These are phyloP conservation scores for Dryomyza anilis DNA, from an alignment of 2,888 invertebrate species.

Conservation along the genomic window DNA sequence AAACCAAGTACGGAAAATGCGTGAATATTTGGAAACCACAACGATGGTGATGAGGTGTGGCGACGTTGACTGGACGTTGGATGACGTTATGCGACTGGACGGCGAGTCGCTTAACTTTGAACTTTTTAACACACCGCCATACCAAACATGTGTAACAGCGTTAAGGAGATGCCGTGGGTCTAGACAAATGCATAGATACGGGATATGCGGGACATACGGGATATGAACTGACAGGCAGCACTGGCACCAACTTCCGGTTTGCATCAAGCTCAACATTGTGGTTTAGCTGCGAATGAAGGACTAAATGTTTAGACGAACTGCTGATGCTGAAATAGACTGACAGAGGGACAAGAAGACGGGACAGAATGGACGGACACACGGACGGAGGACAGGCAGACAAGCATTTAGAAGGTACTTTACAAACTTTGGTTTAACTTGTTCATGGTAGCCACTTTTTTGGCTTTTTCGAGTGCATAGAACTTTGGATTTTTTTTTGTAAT, in stretches of 20 bases:
- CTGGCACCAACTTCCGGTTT: not conserved
- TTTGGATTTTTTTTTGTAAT: not conserved
- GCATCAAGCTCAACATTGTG: not conserved
- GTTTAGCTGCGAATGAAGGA: no score
- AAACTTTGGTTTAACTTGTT: conserved; percentile 2
- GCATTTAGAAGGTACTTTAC: conserved; percentile 1
- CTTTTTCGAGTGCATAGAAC: not conserved
- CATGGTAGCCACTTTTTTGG: not conserved
- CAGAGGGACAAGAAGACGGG: not conserved
- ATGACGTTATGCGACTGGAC: not conserved
- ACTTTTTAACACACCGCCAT: not conserved
- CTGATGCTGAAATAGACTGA: no score
- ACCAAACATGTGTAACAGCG: not conserved
- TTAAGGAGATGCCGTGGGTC: not conserved
- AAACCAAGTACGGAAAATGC: conserved; percentile 7
- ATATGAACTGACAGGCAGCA: not conserved
- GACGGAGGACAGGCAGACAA: not conserved
- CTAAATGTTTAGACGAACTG: no score
- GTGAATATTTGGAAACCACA: not conserved
- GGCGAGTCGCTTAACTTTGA: not conserved
- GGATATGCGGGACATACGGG: no score
- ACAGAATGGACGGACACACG: not conserved
- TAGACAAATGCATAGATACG: not conserved
- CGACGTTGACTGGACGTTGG: not conserved
- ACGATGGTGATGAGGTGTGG: not conserved